Evolutionary conservation across 2,797 vertebrate species (phyloP).

Genomic region (Lutjanus argentimaculatus): DNA sequence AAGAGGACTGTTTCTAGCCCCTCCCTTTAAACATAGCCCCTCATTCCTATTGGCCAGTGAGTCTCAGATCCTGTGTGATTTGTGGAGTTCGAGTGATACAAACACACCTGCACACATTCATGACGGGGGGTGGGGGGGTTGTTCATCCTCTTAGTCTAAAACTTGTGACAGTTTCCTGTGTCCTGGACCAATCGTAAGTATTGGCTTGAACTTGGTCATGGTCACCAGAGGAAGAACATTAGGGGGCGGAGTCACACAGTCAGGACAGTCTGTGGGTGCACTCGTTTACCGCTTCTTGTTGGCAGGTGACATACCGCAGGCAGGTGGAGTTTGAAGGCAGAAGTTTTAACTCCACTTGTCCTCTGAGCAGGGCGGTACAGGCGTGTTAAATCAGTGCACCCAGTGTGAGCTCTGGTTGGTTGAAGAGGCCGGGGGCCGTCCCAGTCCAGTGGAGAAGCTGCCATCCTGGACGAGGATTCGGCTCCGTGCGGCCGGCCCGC

Average conservation of each 20-base stretch:
- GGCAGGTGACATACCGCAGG: not conserved
- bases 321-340: not conserved
- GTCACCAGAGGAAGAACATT: not conserved
- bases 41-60: constrained; percentile 81
- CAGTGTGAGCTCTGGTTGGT: not conserved
- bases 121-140: not conserved
- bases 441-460: not conserved
- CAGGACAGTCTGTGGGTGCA: constrained; percentile 4
- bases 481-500: not conserved
- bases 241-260: not conserved
- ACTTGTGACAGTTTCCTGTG: constrained; percentile 2
- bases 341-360: not conserved
- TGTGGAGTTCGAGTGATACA: not conserved
- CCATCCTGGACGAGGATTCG: not conserved
- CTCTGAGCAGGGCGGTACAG: not conserved
- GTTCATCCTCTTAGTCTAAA: not conserved
- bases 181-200: constrained; percentile 8
- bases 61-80: constrained; percentile 64
- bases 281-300: not conserved
- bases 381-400: not conserved
- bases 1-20: constrained; percentile 82
- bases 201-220: not conserved
- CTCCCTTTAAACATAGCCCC: constrained; percentile 78
- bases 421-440: not conserved
- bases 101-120: not conserved